phyloP scores from a whole-genome alignment of 2,888 invertebrate species.

The Drosophila cracens region DNA sequence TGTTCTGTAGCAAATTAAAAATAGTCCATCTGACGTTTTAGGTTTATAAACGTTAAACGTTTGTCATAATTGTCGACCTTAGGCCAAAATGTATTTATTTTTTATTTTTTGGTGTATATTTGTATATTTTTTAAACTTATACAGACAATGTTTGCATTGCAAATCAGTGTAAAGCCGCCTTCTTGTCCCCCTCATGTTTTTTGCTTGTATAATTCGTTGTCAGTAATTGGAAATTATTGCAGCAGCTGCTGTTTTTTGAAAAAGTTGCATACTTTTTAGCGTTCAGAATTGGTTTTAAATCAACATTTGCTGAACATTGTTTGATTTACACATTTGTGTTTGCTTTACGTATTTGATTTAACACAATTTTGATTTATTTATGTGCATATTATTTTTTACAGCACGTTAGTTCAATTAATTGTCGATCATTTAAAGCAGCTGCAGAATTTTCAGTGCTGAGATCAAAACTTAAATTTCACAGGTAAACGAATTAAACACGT shows the following conservation, averaged over 20 bases:
- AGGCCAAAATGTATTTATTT: background rate
- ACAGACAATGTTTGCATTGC: background rate
- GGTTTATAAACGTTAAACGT: background rate
- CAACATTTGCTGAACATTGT: constrained; percentile 51
- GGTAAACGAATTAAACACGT: constrained; percentile 71
- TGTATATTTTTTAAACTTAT: background rate
- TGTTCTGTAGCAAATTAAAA: constrained; percentile 16
- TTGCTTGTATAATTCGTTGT: background rate
- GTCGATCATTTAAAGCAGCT: constrained; percentile 60
- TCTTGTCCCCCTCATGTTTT: background rate
- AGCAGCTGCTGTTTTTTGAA: constrained; percentile 27
- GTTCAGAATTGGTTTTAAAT: constrained; percentile 23
- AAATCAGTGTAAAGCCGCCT: background rate
- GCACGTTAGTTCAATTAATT: constrained; percentile 58
- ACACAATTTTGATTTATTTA: constrained; percentile 19
- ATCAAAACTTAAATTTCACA: constrained; percentile 46
- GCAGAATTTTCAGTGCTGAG: constrained; percentile 19
- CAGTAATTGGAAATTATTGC: constrained; percentile 20
- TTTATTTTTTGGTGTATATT: background rate
- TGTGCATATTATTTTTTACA: constrained; percentile 25
- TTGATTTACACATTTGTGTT: constrained; percentile 54
- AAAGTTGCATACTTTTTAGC: constrained; percentile 54
- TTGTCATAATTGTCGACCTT: background rate
- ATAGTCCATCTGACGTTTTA: background rate
- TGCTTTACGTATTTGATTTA: constrained; percentile 57